phyloP scores from a whole-genome alignment of 2,797 vertebrate species.

The Paedocypris micromegethes region DNA sequence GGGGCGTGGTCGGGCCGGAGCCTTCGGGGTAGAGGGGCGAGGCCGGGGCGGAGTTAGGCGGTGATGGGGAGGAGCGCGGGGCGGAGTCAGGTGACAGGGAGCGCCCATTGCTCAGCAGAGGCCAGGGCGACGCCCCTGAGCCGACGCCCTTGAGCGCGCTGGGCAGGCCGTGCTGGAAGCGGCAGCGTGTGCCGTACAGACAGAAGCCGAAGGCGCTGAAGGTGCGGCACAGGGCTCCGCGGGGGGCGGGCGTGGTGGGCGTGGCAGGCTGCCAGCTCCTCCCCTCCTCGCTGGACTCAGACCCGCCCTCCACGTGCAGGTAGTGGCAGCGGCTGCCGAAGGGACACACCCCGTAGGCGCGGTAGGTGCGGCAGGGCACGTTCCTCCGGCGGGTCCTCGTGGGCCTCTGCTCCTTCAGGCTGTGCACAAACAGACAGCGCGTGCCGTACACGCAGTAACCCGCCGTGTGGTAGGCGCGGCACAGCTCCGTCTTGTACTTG shows the following conservation, averaged over 20 bases:
- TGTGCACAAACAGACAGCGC: constrained; percentile 73
- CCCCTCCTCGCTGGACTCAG: constrained; percentile 26
- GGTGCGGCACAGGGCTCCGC: constrained; percentile 62
- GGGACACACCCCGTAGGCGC: constrained; percentile 65
- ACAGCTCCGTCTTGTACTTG: constrained; percentile 76
- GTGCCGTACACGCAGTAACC: constrained; percentile 71
- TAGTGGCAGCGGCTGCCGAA: constrained; percentile 71
- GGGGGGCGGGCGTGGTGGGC: constrained; percentile 55
- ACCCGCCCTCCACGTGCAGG: constrained; percentile 53
- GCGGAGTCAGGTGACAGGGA: constrained; percentile 46
- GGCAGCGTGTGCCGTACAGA: constrained; percentile 71
- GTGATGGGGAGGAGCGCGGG: constrained; percentile 52
- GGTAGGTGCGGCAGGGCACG: constrained; percentile 63
- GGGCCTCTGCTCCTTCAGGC: constrained; percentile 63
- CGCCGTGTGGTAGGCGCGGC: constrained; percentile 64
- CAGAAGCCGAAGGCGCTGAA: constrained; percentile 72
- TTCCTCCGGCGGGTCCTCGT: constrained; percentile 50
- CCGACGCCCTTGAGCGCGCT: constrained; percentile 43
- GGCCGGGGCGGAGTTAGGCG: constrained; percentile 40
- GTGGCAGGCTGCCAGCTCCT: constrained; percentile 28
- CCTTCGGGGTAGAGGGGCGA: constrained; percentile 45
- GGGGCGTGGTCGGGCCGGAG: constrained; percentile 53
- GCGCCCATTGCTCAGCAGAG: constrained; percentile 18
- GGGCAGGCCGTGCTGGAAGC: constrained; percentile 70
- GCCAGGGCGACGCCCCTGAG: constrained; percentile 2